A percentile compares a stretch with the other conserved stretches of the same genome.
Evolutionary conservation across 2,888 invertebrate species (phyloP).

Genomic region (Cepaea hortensis): DNA sequence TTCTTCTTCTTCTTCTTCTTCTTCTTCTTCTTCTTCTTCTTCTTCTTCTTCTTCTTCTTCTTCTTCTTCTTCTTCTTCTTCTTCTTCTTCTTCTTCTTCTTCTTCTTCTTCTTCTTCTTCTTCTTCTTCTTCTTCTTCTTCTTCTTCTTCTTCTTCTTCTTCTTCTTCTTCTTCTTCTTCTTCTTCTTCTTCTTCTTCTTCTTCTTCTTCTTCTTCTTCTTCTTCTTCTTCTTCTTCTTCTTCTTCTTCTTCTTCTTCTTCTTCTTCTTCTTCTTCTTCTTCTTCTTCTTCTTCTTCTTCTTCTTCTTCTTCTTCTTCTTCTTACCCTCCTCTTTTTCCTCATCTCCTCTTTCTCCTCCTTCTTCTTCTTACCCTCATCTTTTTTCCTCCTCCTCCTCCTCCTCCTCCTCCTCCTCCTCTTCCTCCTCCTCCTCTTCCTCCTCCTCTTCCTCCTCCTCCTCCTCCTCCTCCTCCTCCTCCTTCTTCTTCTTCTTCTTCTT

Average conservation of each 20-base stretch:
- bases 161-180: conserved; percentile 17
- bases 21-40: not conserved
- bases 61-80: conserved; percentile 19
- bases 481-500: too few species aligned
- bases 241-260: not conserved
- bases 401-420: too few species aligned
- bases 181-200: conserved; percentile 23
- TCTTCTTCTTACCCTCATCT: conserved; percentile 8
- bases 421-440: not conserved
- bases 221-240: not conserved
- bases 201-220: not conserved
- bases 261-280: not conserved
- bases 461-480: too few species aligned
- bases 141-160: not conserved
- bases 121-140: not conserved
- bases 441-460: too few species aligned
- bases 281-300: not conserved
- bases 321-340: conserved; percentile 18
- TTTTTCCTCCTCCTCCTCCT: not conserved
- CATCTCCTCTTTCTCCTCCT: conserved; percentile 31
- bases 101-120: not conserved
- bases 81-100: conserved; percentile 11
- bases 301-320: not conserved
- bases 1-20: not conserved
- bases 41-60: conserved; percentile 5